These are phyloP conservation scores for Tiliacea citrago DNA, from an alignment of 2,888 invertebrate species.

Conservation along the genomic window DNA sequence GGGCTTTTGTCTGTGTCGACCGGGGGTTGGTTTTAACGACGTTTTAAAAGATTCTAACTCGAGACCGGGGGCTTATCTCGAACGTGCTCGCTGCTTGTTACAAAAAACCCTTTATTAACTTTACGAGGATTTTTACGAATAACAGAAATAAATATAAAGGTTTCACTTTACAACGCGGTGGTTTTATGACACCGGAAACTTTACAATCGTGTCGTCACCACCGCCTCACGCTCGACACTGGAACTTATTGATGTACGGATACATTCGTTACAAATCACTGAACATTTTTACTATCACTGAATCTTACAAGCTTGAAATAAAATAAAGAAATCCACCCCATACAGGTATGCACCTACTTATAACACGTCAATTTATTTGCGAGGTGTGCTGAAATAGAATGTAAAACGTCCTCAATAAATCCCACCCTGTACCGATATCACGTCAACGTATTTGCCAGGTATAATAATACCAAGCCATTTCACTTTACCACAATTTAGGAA, in stretches of 20 bases:
- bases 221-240: slow-evolving; percentile 56
- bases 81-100: slow-evolving; percentile 85
- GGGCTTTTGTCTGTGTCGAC: slow-evolving; percentile 86
- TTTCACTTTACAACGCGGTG: slow-evolving; percentile 81
- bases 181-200: slow-evolving; percentile 81
- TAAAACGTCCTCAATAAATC: background rate
- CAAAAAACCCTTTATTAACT: slow-evolving; percentile 90
- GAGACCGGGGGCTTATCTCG: slow-evolving; percentile 87
- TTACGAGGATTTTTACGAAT: slow-evolving; percentile 88
- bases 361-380: slow-evolving; percentile 13
- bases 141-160: slow-evolving; percentile 89
- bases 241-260: slow-evolving; percentile 58
- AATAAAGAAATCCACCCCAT: background rate
- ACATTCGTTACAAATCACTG: slow-evolving; percentile 15
- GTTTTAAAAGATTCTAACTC: slow-evolving; percentile 89
- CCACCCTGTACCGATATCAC: background rate
- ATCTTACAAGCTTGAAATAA: slow-evolving; percentile 14
- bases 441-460: slow-evolving; percentile 7
- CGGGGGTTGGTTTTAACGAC: slow-evolving; percentile 89
- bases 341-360: background rate
- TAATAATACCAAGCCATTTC: slow-evolving; percentile 8
- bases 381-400: background rate
- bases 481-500: slow-evolving; percentile 6
- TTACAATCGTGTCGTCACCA: slow-evolving; percentile 77
- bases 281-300: slow-evolving; percentile 5